Base-by-base conservation (phyloP, 2,797 vertebrate genomes). In the Morus bassanus region DNA sequence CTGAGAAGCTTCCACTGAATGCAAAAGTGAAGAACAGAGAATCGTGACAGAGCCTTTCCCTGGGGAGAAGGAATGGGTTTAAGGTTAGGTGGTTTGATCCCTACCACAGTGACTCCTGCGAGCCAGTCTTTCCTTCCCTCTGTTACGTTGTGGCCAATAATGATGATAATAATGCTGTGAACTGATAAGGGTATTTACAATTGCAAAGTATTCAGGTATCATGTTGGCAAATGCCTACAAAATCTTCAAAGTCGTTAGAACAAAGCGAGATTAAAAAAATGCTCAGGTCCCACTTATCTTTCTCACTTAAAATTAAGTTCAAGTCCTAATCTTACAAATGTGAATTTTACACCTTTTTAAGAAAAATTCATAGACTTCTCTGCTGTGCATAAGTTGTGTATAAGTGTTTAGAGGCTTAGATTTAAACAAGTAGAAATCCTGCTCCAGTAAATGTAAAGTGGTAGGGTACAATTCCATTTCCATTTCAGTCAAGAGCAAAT, bases 401-500 rank as follows among this genome's bases (percentile, higher is more conserved):
- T 18, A 64, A 85, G 35, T 80, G 86, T 91, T 86, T 80, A 83
- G 60, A 67, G 43, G 8, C n/a, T 54, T 65, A 35, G n/a, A 18
- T 70, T 91, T 93, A 78, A 50, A 76, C 24, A 82, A 85, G 25
- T 25, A 59, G 72, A 84, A 88, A 65, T 83, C 37, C 46, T 78
- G 39, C 25, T 31, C 18, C 13, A 18, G 56, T 72, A 89, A 65
- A 75, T 35, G 24, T 43, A 28, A 84, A 80, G 46, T 14, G 43
- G 23, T 68, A 68, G 45, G 24, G 41, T 60, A 53, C 33, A 81
- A 56, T 88, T 91, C 41, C 51, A 60, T 25, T 77, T 81, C 45
- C 50, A 86, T 68, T 94, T 85, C 33, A 93, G 81, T 63, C 50
- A 56, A 70, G 87, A 78, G 51, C 72, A 88, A 84, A 91, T 94